phyloP scores from a whole-genome alignment of 2,113 vertebrate genomes.

The Ptilonorhynchus violaceus region DNA sequence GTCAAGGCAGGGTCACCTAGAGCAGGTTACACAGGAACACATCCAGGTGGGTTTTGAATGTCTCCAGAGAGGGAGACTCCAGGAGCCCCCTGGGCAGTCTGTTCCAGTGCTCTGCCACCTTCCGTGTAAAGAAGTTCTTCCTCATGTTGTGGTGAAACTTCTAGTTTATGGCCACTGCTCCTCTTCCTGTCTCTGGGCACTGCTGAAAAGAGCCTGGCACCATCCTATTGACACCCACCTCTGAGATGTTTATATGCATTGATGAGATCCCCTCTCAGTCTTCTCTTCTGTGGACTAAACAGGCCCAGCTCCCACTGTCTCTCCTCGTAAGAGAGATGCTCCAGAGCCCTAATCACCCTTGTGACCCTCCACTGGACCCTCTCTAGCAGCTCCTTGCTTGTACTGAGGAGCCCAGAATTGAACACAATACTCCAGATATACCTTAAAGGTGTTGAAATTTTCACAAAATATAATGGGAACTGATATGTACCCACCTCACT shows the following conservation, averaged over 20 bases:
- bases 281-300: not conserved
- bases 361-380: fast-evolving
- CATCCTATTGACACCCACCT: not conserved
- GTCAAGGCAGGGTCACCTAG: not conserved
- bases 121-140: not conserved
- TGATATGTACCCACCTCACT: fast-evolving
- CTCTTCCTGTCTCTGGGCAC: fast-evolving
- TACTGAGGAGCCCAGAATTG: not conserved
- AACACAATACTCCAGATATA: not conserved
- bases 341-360: not conserved
- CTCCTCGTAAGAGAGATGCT: not conserved
- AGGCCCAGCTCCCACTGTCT: not conserved
- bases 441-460: not conserved
- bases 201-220: fast-evolving
- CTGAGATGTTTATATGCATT: not conserved
- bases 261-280: not conserved
- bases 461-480: not conserved
- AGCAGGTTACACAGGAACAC: not conserved
- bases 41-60: not conserved
- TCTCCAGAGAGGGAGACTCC: not conserved
- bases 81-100: fast-evolving
- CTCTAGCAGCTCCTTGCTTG: not conserved
- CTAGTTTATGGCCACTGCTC: not conserved
- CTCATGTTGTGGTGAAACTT: not conserved
- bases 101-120: not conserved